These are phyloP conservation scores for Corydoras sp. DNA, from an alignment of 2,113 vertebrate genomes.

Conservation along the genomic window DNA sequence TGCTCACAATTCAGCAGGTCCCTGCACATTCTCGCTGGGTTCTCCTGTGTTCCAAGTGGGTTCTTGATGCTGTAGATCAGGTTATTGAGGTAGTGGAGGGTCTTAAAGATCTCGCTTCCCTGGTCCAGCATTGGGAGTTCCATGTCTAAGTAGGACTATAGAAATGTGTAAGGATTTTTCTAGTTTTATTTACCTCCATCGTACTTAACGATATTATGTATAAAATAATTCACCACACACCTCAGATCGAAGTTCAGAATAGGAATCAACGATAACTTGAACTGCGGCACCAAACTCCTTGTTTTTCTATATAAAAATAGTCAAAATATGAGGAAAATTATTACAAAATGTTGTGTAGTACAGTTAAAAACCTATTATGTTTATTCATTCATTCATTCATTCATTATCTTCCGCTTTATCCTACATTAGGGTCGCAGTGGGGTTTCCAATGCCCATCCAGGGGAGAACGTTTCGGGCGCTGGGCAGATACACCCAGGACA, in stretches of 20 bases:
- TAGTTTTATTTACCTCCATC: too few relatives aligned
- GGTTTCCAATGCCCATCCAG: too few relatives aligned
- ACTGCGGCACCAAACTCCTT: slow-evolving; percentile 75
- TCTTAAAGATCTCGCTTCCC: slow-evolving; percentile 89
- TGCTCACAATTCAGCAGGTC: slow-evolving; percentile 95
- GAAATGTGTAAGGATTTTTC: not conserved
- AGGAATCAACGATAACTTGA: slow-evolving; percentile 70
- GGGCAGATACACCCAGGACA: too few relatives aligned
- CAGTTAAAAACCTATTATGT: too few relatives aligned
- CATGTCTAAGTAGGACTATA: slow-evolving; percentile 68
- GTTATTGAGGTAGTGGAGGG: slow-evolving; percentile 93
- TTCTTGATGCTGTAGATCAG: slow-evolving; percentile 95
- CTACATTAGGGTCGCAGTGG: too few relatives aligned
- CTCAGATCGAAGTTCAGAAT: slow-evolving; percentile 67
- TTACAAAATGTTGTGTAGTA: too few relatives aligned
- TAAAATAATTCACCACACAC: slow-evolving; percentile 52
- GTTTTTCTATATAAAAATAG: slow-evolving; percentile 52
- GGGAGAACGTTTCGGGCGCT: too few relatives aligned
- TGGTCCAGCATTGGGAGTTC: slow-evolving; percentile 84
- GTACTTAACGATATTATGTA: too few relatives aligned
- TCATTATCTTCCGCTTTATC: too few relatives aligned
- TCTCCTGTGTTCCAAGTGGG: slow-evolving; percentile 85
- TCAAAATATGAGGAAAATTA: not conserved
- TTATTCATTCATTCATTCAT: too few relatives aligned
- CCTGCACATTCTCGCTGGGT: slow-evolving; percentile 89